Percentiles rank a stretch among this genome's conserved stretches.
Evolutionary conservation across 2,797 vertebrate genomes (phyloP).

Genomic region (Stomatorhinus walkeri): DNA sequence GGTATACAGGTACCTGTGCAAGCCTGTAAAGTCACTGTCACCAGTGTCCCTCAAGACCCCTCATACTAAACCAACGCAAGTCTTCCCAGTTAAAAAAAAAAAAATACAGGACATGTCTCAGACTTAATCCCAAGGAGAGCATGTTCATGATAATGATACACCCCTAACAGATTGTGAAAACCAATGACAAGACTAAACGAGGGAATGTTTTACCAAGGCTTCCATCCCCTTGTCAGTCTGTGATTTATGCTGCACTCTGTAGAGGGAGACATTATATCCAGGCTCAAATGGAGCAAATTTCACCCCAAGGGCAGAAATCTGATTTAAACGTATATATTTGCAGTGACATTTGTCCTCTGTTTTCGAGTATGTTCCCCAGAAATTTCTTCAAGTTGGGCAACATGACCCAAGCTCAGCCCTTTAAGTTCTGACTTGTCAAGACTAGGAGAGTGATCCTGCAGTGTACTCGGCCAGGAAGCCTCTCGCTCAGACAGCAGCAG

Average conservation of each 20-base stretch:
- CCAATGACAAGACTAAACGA: conserved; percentile 50
- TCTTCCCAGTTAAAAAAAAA: conserved; percentile 27
- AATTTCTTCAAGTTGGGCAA: conserved; percentile 71
- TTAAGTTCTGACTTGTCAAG: conserved; percentile 57
- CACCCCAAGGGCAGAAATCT: conserved; percentile 70
- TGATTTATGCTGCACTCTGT: conserved; percentile 71
- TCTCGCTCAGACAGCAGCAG: conserved; percentile 68
- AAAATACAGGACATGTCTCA: conserved; percentile 27
- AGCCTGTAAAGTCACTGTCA: conserved; percentile 48
- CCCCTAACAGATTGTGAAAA: conserved; percentile 50
- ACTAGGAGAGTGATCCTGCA: conserved; percentile 48
- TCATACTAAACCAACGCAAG: conserved; percentile 51
- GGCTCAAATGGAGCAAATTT: conserved; percentile 67
- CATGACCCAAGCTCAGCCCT: conserved; percentile 69
- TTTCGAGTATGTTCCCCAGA: conserved; percentile 73
- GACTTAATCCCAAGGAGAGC: conserved; percentile 43
- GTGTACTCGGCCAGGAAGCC: conserved; percentile 51
- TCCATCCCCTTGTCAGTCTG: conserved; percentile 54
- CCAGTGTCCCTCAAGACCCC: conserved; percentile 51
- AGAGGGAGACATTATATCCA: conserved; percentile 67
- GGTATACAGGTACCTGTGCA: conserved; percentile 59
- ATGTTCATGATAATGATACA: conserved; percentile 53
- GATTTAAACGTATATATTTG: conserved; percentile 76
- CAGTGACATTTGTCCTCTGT: conserved; percentile 76
- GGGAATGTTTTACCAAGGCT: conserved; percentile 47